Evolutionary conservation across 2,888 invertebrate genomes (phyloP).

Genomic region (Ophion ellenae): DNA sequence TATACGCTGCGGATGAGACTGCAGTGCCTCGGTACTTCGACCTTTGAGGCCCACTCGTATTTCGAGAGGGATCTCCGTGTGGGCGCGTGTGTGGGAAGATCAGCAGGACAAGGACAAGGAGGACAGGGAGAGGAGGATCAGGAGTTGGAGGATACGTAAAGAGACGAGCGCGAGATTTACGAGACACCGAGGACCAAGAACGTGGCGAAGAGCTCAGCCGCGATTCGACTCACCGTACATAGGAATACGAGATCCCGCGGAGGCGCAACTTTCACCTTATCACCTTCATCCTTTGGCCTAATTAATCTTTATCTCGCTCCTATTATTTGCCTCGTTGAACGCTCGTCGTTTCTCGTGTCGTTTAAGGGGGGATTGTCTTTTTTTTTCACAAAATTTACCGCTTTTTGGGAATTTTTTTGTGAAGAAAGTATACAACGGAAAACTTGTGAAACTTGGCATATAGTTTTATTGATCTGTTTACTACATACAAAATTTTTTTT

Average conservation of each 20-base stretch:
- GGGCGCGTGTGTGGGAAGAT: background rate
- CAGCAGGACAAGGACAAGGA: background rate
- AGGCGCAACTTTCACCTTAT: background rate
- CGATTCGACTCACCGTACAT: background rate
- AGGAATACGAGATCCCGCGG: background rate
- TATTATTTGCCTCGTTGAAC: background rate
- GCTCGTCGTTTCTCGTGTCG: background rate
- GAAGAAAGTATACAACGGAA: no score
- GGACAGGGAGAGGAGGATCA: constrained; percentile 9
- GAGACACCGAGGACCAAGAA: constrained; percentile 1
- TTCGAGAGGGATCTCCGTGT: constrained; percentile 6
- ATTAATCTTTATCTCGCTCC: constrained; percentile 59
- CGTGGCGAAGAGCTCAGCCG: background rate
- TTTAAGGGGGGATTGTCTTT: no score
- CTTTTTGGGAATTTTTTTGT: no score
- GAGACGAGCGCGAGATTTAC: constrained; percentile 12
- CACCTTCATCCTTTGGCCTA: background rate
- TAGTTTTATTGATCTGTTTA: no score
- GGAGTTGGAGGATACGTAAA: background rate
- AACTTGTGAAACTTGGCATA: no score
- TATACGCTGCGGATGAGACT: constrained; percentile 59
- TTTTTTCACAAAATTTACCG: no score
- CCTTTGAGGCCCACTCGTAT: constrained; percentile 49
- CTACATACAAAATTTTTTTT: no score
- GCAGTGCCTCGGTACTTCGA: constrained; percentile 57